Evolutionary conservation across 2,888 invertebrate genomes (phyloP).

Genomic region (Ommatoiulus sabulosus): DNA sequence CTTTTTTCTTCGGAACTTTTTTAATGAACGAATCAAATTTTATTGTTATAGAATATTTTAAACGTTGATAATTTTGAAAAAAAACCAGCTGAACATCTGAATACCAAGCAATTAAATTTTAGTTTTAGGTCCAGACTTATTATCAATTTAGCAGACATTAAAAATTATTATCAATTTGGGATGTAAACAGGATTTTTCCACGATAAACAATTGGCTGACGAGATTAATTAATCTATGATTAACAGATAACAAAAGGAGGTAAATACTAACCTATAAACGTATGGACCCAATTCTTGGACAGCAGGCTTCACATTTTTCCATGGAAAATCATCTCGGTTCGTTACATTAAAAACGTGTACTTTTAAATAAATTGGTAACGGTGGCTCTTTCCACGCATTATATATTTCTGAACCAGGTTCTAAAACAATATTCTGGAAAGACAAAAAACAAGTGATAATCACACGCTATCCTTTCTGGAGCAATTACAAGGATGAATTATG

Average conservation of each 20-base stretch:
- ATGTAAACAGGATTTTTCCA: not conserved
- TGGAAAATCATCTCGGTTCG: conserved; percentile 58
- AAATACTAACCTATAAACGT: conserved; percentile 51
- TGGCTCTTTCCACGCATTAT: conserved; percentile 57
- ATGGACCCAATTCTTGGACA: conserved; percentile 57
- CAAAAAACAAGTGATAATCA: conserved; percentile 23
- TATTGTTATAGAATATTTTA: no score
- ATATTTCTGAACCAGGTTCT: conserved; percentile 52
- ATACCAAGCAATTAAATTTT: no score
- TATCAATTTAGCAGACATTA: no score
- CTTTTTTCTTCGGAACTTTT: not conserved
- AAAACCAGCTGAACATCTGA: no score
- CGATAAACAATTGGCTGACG: not conserved
- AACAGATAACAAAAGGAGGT: not conserved
- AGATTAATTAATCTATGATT: not conserved
- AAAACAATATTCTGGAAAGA: conserved; percentile 54
- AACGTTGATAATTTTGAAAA: no score
- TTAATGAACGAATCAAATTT: not conserved
- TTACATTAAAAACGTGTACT: conserved; percentile 58
- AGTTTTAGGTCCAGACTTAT: not conserved
- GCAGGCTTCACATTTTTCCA: conserved; percentile 53
- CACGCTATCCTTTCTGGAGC: not conserved
- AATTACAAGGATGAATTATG: conserved; percentile 12
- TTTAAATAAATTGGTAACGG: conserved; percentile 56
- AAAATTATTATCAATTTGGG: no score